Evolutionary conservation across 2,797 vertebrate species (phyloP).

Genomic region (Syngnathus acus): DNA sequence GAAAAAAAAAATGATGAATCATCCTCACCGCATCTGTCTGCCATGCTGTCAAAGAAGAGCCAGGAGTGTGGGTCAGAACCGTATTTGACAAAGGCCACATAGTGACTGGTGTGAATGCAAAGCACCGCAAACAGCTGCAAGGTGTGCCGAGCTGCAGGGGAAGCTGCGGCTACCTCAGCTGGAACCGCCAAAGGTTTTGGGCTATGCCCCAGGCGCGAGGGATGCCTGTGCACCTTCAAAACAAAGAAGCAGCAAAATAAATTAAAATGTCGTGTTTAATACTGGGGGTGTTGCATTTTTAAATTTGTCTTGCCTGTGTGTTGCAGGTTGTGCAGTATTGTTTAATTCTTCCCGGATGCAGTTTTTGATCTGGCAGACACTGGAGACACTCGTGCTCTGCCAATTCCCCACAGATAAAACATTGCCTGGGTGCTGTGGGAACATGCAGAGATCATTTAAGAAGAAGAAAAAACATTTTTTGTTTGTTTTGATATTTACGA

Average conservation of each 20-base stretch:
- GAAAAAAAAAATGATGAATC: background rate
- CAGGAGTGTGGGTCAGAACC: slow-evolving; percentile 65
- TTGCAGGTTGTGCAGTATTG: slow-evolving; percentile 71
- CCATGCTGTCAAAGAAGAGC: slow-evolving; percentile 83
- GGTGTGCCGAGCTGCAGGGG: slow-evolving; percentile 36
- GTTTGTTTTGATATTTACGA: background rate
- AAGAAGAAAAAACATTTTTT: background rate
- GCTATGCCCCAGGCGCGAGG: slow-evolving; percentile 51
- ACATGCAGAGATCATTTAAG: slow-evolving; percentile 9
- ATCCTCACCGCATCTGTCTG: slow-evolving; percentile 67
- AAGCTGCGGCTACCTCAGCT: slow-evolving; percentile 12
- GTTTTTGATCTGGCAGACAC: slow-evolving; percentile 68
- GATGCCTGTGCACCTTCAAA: slow-evolving; percentile 67
- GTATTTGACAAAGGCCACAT: slow-evolving; percentile 77
- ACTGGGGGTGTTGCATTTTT: no score
- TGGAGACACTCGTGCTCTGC: slow-evolving; percentile 68
- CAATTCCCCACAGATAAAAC: slow-evolving; percentile 66
- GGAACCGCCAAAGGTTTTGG: slow-evolving; percentile 42
- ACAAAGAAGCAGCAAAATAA: background rate
- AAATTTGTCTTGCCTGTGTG: slow-evolving; percentile 54
- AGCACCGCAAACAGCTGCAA: slow-evolving; percentile 76
- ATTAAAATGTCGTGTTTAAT: background rate
- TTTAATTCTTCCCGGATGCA: slow-evolving; percentile 71
- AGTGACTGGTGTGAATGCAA: slow-evolving; percentile 80
- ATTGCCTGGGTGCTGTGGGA: slow-evolving; percentile 63